A percentile compares a stretch with the other conserved stretches of the same genome.
phyloP scores from a whole-genome alignment of 2,113 vertebrate species.

The Entosphenus tridentatus region DNA sequence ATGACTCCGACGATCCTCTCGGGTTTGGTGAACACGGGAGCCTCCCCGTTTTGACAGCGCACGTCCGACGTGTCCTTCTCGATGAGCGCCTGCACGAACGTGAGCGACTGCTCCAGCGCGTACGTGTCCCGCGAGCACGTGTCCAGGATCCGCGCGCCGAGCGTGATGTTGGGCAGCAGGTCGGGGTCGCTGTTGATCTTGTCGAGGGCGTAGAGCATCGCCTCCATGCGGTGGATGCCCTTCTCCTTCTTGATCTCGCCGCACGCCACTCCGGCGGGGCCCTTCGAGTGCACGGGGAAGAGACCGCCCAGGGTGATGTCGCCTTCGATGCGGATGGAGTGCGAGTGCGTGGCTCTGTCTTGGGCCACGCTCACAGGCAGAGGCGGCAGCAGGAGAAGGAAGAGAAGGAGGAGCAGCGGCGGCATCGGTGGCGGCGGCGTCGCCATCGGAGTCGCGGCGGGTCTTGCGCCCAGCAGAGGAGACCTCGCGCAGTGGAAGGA shows the following conservation, averaged over 20 bases:
- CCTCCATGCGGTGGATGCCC: conserved; percentile 76
- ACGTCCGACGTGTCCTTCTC: conserved; percentile 85
- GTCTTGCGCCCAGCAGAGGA: too few species aligned
- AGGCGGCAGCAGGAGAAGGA: not conserved
- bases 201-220: conserved; percentile 80
- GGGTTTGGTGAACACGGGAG: conserved; percentile 77
- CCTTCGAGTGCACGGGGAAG: conserved; percentile 64
- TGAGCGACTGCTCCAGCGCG: conserved; percentile 80
- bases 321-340: conserved; percentile 84
- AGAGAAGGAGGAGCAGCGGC: not conserved
- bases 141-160: conserved; percentile 77
- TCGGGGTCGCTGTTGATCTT: conserved; percentile 83
- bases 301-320: conserved; percentile 78
- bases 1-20: conserved; percentile 78
- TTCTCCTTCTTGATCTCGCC: conserved; percentile 92
- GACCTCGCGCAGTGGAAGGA: too few species aligned
- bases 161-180: conserved; percentile 76
- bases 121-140: conserved; percentile 86
- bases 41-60: conserved; percentile 58
- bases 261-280: conserved; percentile 56
- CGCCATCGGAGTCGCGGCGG: too few species aligned
- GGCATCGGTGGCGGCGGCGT: too few species aligned
- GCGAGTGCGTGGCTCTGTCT: conserved; percentile 41
- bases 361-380: not conserved
- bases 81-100: conserved; percentile 79